phyloP scores from a whole-genome alignment of 2,113 vertebrate genomes.

The Mormyrus lacerda region DNA sequence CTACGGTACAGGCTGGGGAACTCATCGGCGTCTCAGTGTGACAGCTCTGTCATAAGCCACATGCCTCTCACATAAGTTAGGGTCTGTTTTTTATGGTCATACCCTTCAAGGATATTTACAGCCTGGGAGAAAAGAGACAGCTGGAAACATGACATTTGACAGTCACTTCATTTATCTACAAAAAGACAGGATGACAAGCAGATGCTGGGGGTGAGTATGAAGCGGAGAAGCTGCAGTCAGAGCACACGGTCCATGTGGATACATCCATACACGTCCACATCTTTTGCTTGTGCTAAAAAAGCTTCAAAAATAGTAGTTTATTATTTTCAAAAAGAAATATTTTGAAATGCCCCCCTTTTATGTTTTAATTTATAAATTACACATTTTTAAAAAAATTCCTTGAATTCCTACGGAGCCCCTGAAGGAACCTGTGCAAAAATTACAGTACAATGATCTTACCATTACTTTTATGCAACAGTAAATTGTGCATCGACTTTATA shows the following conservation, averaged over 20 bases:
- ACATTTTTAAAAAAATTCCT: no score
- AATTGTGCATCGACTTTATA: no score
- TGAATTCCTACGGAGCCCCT: no score
- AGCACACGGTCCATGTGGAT: background rate
- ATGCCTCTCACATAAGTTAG: background rate
- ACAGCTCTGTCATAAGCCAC: background rate
- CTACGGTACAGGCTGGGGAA: background rate
- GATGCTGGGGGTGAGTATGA: background rate
- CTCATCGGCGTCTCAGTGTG: background rate
- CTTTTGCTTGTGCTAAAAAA: background rate
- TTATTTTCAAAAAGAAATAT: background rate
- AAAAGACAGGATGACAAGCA: background rate
- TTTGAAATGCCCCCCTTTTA: background rate
- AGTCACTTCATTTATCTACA: background rate
- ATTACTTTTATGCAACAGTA: no score
- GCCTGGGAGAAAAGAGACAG: background rate
- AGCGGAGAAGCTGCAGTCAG: background rate
- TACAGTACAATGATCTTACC: no score
- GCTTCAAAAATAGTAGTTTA: background rate
- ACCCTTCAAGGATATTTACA: background rate
- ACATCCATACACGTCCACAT: background rate
- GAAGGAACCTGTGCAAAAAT: no score
- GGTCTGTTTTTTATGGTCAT: background rate
- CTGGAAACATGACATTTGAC: background rate
- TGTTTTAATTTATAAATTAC: no score